A percentile compares a stretch with the other conserved stretches of the same genome.
Evolutionary conservation across 2,888 invertebrate species (phyloP).

Genomic region (Stenichneumon culpator): DNA sequence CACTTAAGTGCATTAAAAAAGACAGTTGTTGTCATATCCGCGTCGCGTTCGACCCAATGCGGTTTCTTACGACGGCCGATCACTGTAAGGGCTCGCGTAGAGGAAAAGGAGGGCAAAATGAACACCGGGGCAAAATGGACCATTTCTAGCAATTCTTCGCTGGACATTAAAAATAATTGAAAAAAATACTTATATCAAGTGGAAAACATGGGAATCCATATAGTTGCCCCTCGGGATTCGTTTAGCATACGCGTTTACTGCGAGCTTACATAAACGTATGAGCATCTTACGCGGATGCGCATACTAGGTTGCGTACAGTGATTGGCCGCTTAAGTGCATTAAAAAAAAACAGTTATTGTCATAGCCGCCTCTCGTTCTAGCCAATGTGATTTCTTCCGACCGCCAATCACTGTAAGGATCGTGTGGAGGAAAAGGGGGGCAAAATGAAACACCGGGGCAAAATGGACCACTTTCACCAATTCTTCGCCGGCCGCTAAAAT

Average conservation of each 20-base stretch:
- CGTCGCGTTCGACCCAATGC: not conserved
- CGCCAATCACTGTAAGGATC: not conserved
- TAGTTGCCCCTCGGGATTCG: no score
- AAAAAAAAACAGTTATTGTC: not conserved
- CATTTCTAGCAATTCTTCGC: no score
- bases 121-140: no score
- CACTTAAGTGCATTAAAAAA: not conserved
- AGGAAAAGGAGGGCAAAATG: no score
- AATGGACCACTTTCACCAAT: no score
- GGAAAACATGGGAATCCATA: no score
- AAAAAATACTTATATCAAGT: no score
- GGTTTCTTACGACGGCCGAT: not conserved
- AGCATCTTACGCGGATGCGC: not conserved
- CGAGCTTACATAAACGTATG: not conserved
- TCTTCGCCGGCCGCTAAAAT: no score
- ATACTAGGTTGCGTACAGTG: not conserved
- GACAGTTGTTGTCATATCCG: not conserved
- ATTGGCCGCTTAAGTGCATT: not conserved
- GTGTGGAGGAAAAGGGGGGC: no score
- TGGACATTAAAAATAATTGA: no score
- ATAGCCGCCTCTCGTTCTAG: not conserved
- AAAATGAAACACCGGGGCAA: no score
- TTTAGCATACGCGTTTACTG: no score
- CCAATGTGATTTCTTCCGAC: not conserved
- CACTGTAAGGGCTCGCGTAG: not conserved